Evolutionary conservation across 2,797 vertebrate species (phyloP).

Genomic region (Astyanax mexicanus): DNA sequence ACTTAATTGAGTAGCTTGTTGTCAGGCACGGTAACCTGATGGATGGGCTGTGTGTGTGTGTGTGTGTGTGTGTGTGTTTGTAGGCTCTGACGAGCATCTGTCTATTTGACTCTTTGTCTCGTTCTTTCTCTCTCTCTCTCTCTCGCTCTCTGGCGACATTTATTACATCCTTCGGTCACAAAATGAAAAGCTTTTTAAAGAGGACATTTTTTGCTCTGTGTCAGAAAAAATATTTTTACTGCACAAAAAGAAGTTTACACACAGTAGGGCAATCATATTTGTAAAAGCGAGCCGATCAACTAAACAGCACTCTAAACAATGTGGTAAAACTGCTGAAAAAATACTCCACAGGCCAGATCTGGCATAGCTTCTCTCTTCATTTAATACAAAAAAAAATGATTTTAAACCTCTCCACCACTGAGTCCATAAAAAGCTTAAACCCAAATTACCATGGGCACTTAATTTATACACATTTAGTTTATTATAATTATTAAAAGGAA

Average conservation of each 20-base stretch:
- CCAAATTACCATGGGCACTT: constrained; percentile 13
- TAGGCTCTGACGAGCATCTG: neutral
- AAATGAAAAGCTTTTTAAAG: constrained; percentile 13
- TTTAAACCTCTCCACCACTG: constrained; percentile 1
- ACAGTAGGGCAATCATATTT: neutral
- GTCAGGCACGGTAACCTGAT: constrained; percentile 42
- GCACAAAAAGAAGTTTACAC: constrained; percentile 7
- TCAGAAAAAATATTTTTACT: constrained; percentile 28
- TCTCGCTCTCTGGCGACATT: constrained; percentile 31
- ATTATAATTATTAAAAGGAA: neutral
- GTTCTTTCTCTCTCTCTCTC: too few species aligned
- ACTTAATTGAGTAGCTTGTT: constrained; percentile 45
- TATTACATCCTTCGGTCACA: constrained; percentile 32
- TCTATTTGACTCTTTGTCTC: neutral
- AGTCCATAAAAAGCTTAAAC: neutral
- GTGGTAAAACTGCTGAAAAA: neutral
- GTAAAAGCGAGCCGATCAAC: neutral
- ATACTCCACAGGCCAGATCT: neutral
- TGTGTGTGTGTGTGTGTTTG: constrained; percentile 5
- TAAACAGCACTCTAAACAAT: neutral
- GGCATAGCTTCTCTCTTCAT: neutral
- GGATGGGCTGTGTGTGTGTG: constrained; percentile 21
- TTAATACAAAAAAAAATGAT: neutral
- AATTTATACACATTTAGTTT: constrained; percentile 8
- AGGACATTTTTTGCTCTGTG: constrained; percentile 1